Evolutionary conservation across 2,113 vertebrate genomes (phyloP).

Genomic region (Dasyurus viverrinus): DNA sequence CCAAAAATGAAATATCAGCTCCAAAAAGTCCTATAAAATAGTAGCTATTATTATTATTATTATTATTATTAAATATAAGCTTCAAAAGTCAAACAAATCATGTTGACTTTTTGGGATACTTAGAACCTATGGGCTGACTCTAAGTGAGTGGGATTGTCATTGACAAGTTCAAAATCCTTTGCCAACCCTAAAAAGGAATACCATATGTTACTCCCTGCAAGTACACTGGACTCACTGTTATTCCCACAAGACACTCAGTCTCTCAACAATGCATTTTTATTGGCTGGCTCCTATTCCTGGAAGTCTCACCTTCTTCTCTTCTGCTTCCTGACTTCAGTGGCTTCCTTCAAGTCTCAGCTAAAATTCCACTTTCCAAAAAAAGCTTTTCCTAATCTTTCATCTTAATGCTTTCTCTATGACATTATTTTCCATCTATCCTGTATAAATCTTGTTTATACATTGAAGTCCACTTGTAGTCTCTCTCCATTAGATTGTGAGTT

Average conservation of each 20-base stretch:
- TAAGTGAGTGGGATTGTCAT: background rate
- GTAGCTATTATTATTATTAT: background rate
- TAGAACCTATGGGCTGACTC: conserved; percentile 4
- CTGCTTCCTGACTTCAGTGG: background rate
- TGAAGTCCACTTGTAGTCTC: background rate
- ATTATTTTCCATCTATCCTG: background rate
- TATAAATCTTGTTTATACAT: background rate
- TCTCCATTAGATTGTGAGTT: background rate
- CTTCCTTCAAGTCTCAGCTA: background rate
- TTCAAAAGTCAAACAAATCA: conserved; percentile 27
- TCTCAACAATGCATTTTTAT: background rate
- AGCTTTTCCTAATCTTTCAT: background rate
- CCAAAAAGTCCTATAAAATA: background rate
- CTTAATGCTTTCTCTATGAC: background rate
- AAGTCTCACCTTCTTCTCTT: background rate
- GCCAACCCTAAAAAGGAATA: conserved; percentile 32
- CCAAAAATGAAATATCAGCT: too few relatives aligned
- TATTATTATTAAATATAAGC: background rate
- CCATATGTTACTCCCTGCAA: background rate
- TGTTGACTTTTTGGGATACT: background rate
- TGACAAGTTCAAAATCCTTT: background rate
- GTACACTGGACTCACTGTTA: background rate
- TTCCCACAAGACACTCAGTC: background rate
- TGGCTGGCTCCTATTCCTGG: background rate
- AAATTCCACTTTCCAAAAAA: background rate